Conservation (phyloP, 2,797 vertebrate genomes). For the Nannoperca obscura region DNA sequence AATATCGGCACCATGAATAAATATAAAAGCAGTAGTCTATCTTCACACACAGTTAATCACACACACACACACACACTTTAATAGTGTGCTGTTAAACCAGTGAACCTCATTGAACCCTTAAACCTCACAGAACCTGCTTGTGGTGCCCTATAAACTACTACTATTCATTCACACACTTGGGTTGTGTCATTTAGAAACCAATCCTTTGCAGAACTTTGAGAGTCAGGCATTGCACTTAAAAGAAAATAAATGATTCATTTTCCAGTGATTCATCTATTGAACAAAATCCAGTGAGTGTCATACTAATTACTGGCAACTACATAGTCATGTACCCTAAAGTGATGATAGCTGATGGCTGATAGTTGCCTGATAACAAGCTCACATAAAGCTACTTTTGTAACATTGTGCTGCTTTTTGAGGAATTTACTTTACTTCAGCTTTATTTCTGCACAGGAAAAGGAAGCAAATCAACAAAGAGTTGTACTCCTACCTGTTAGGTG, state of each 20-base stretch:
- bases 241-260: slow-evolving; percentile 5
- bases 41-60: slow-evolving; percentile 42
- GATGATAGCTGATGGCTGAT: slow-evolving; percentile 28
- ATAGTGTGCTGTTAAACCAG: slow-evolving; percentile 31
- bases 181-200: not conserved
- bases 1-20: slow-evolving; percentile 17
- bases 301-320: slow-evolving; percentile 22
- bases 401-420: slow-evolving; percentile 19
- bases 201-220: slow-evolving; percentile 3
- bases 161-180: slow-evolving; percentile 13
- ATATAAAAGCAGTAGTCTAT: slow-evolving; percentile 14
- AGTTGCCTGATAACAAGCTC: slow-evolving; percentile 27
- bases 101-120: slow-evolving; percentile 36
- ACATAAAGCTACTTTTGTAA: not conserved
- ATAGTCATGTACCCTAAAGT: not conserved
- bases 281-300: slow-evolving; percentile 19
- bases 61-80: slow-evolving; percentile 24
- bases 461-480: slow-evolving; percentile 30
- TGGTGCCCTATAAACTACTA: not conserved
- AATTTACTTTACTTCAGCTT: slow-evolving; percentile 24
- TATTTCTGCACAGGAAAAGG: slow-evolving; percentile 6
- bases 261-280: slow-evolving; percentile 27
- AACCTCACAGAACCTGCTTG: not conserved
- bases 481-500: slow-evolving; percentile 33
- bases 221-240: not conserved